These are phyloP conservation scores for Cephalotes varians DNA, from an alignment of 2,888 invertebrate species.

Conservation along the genomic window DNA sequence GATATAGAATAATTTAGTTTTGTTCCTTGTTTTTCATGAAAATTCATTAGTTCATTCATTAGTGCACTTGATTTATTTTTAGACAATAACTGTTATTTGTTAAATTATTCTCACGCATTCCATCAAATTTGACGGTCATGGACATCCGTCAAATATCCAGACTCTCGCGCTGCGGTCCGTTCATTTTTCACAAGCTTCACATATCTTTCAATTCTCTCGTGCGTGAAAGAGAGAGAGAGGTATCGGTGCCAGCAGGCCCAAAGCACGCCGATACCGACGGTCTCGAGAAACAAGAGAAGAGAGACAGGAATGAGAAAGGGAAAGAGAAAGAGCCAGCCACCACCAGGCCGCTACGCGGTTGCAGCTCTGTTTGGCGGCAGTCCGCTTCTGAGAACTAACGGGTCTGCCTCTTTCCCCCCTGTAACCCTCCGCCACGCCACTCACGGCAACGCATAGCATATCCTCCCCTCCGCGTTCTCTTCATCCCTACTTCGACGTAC, in stretches of 20 bases:
- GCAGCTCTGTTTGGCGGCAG: slow-evolving; percentile 84
- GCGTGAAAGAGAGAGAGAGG: background rate
- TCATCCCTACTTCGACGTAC: slow-evolving; percentile 53
- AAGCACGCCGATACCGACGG: slow-evolving; percentile 44
- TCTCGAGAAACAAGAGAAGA: slow-evolving; percentile 30
- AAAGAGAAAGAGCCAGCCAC: slow-evolving; percentile 58
- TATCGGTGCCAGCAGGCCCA: slow-evolving; percentile 57
- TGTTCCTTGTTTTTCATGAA: background rate
- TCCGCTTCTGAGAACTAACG: slow-evolving; percentile 84
- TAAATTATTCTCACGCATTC: background rate
- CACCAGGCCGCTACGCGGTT: slow-evolving; percentile 75
- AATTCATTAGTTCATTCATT: background rate
- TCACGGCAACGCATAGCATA: slow-evolving; percentile 67
- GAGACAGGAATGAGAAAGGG: slow-evolving; percentile 31
- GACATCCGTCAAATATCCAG: background rate
- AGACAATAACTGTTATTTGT: background rate
- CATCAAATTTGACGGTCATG: background rate
- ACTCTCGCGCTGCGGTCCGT: background rate
- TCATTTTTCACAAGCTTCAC: slow-evolving; percentile 23
- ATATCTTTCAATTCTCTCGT: slow-evolving; percentile 33
- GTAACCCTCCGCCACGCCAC: slow-evolving; percentile 56
- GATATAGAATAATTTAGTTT: background rate
- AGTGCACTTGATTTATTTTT: background rate
- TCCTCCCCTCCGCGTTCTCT: slow-evolving; percentile 34
- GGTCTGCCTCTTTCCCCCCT: slow-evolving; percentile 78